Base-by-base conservation (phyloP, 1,140 invertebrate genomes). In the Microvelia longipes region DNA sequence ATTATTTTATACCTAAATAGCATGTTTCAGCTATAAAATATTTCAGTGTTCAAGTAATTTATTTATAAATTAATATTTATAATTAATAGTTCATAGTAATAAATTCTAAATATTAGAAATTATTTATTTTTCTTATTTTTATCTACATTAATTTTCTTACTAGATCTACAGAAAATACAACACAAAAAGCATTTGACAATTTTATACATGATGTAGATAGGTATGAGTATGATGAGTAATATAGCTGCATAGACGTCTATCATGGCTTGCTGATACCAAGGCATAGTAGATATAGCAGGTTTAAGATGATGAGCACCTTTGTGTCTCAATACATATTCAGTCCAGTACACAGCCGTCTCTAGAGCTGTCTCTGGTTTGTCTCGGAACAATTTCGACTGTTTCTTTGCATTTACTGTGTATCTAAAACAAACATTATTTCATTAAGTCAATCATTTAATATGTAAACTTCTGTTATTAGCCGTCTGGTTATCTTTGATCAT, bases 241-340 rank as follows among this genome's bases (percentile, higher is more conserved):
- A 50, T 50, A 11, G 35, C 35, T 11, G 35, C 35, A 24, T 64
- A 64, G 2, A 87, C 80, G 76, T 88, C 86, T 24, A 88, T 75
- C 63, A 85, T 75, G 30, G 83, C 81, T 76, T 85, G 85, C 73
- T 86, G 81, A 76, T 85, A 86, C 71, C 82, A 81, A 2, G 82
- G 81, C 70, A 87, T 80, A 15, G 84, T 79, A 0, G 83, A 77
- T 0, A 83, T 84, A 2, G 83, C 78, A 1, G 83, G 82, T 35
- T 81, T 79, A 71, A 87, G 80, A 79, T 81, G 83, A 35, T 72
- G 79, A 50, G 81, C 85, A 72, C 79, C 85, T 67, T 81, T 81
- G 73, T 88, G 79, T 1, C 82, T 76, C 1, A 86, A 83, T 2
- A 84, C 85, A 70, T 82, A 86, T 72, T 87, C 85, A 1, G 82